These are phyloP conservation scores for Nematolebias whitei DNA, from an alignment of 2,113 vertebrate genomes.

Conservation along the genomic window DNA sequence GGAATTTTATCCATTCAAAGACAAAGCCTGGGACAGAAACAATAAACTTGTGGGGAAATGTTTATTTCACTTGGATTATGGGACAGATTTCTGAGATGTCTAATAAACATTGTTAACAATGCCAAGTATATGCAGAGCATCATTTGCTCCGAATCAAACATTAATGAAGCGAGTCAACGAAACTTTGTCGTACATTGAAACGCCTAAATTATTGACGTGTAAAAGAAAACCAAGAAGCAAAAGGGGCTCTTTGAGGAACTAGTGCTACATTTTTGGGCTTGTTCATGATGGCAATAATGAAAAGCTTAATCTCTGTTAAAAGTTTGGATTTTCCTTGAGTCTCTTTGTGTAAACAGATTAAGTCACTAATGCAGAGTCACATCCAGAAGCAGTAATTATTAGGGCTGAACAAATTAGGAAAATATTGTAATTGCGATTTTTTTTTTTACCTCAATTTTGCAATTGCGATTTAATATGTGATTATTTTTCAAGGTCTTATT, in stretches of 20 bases:
- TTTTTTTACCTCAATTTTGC: too few species aligned
- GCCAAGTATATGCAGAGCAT: constrained; percentile 64
- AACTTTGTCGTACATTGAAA: constrained; percentile 80
- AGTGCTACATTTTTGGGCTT: constrained; percentile 63
- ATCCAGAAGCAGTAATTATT: too few species aligned
- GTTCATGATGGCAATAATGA: constrained; percentile 68
- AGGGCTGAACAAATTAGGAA: too few species aligned
- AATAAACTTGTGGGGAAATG: constrained; percentile 23
- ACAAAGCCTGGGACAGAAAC: constrained; percentile 29
- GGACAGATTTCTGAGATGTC: constrained; percentile 51
- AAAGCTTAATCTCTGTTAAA: constrained; percentile 74
- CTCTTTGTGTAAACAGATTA: constrained; percentile 18
- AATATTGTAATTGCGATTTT: too few species aligned
- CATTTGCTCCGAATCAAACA: constrained; percentile 78
- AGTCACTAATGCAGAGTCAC: constrained; percentile 36
- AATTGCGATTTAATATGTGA: too few species aligned
- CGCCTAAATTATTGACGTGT: constrained; percentile 78
- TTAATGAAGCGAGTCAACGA: constrained; percentile 80
- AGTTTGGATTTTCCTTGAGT: constrained; percentile 67
- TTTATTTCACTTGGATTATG: constrained; percentile 29
- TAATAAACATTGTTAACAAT: constrained; percentile 46
- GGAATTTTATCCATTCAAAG: constrained; percentile 48
- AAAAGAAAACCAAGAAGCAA: constrained; percentile 61
- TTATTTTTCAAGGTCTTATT: too few species aligned
- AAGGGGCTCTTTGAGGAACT: constrained; percentile 63